Conservation (phyloP, 1,140 invertebrate genomes). For the Penaeus indicus region DNA sequence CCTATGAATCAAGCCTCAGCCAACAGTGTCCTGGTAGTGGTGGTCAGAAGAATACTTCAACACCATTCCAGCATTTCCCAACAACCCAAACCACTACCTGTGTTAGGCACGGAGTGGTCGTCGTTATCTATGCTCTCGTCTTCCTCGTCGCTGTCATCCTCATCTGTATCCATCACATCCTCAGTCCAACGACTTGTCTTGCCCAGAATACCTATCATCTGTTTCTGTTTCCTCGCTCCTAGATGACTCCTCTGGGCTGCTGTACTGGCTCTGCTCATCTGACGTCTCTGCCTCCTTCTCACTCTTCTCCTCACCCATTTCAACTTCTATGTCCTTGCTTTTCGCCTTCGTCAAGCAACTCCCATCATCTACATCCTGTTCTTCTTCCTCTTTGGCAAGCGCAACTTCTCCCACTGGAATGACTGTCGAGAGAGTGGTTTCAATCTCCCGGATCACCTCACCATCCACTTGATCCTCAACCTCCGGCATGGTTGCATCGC, state of each 20-base stretch:
- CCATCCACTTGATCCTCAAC: conserved; percentile 16
- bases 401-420: not conserved
- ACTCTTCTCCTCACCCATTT: not conserved
- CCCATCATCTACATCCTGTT: too few relatives aligned
- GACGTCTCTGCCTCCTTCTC: not conserved
- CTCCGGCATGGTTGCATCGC: not conserved
- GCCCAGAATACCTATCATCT: not conserved
- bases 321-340: not conserved
- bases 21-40: conserved; percentile 37
- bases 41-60: conserved; percentile 34
- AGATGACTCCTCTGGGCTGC: not conserved
- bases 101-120: conserved; percentile 32
- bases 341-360: too few relatives aligned
- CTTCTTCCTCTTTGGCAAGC: too few relatives aligned
- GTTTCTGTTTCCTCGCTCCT: conserved; percentile 34
- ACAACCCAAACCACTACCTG: conserved; percentile 45
- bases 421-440: not conserved
- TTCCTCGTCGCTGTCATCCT: conserved; percentile 48
- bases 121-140: conserved; percentile 27
- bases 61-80: conserved; percentile 30
- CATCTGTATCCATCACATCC: conserved; percentile 38
- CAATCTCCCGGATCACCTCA: not conserved
- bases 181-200: conserved; percentile 38
- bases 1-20: conserved; percentile 44
- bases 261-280: not conserved